These are phyloP conservation scores for Dryobota labecula DNA, from an alignment of 2,888 invertebrate genomes.

Conservation along the genomic window DNA sequence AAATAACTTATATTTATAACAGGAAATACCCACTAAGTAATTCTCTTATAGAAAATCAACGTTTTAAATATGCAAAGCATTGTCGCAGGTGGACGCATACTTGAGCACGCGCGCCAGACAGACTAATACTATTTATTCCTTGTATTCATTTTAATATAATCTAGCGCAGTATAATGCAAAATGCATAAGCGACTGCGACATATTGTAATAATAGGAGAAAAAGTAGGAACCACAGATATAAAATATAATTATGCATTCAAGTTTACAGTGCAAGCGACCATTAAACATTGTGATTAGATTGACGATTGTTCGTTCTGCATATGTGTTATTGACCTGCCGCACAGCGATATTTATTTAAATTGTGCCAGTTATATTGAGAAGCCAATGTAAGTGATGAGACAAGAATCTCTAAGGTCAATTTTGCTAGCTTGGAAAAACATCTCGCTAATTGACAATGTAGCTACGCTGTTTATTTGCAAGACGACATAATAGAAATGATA, in stretches of 20 bases:
- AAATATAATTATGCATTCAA: conserved; percentile 12
- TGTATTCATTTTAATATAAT: conserved; percentile 14
- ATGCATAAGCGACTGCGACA: background rate
- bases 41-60: conserved; percentile 4
- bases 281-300: conserved; percentile 29
- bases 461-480: background rate
- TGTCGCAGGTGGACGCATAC: conserved; percentile 4
- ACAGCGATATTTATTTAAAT: conserved; percentile 35
- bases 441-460: background rate
- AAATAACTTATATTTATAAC: background rate
- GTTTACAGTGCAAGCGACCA: conserved; percentile 11
- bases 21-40: conserved; percentile 11
- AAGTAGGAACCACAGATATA: background rate
- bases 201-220: background rate
- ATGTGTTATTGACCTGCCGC: conserved; percentile 36
- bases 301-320: conserved; percentile 24
- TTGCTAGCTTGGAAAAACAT: conserved; percentile 20
- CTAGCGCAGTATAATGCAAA: background rate
- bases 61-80: conserved; percentile 19
- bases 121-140: background rate
- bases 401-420: conserved; percentile 24
- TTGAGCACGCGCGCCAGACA: background rate
- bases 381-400: conserved; percentile 22
- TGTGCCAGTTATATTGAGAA: conserved; percentile 34
- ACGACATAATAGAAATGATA: background rate